Percentiles rank a stretch among this genome's conserved stretches.
phyloP scores from a whole-genome alignment of 2,113 vertebrate genomes.

The Camelus bactrianus region DNA sequence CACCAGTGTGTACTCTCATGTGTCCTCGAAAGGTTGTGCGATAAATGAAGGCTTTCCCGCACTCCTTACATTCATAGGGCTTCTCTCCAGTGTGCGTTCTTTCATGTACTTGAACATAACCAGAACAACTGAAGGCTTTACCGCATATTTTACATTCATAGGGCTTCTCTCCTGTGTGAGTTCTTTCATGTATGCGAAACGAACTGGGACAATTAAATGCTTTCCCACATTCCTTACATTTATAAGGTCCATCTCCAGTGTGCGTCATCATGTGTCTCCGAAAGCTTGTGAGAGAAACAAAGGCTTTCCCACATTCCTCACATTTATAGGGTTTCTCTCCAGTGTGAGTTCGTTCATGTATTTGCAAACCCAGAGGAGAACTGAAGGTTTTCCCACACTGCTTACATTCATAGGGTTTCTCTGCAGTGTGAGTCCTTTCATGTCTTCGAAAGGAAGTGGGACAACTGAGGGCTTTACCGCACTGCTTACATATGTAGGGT shows the following conservation, averaged over 20 bases:
- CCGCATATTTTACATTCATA: slow-evolving; percentile 76
- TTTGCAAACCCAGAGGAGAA: slow-evolving; percentile 57
- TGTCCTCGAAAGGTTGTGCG: slow-evolving; percentile 83
- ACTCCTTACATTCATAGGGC: slow-evolving; percentile 85
- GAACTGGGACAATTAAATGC: slow-evolving; percentile 73
- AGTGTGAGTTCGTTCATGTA: slow-evolving; percentile 74
- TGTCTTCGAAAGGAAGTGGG: slow-evolving; percentile 69
- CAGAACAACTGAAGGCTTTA: slow-evolving; percentile 71
- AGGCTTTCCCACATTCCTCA: slow-evolving; percentile 73
- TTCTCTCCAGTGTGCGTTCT: slow-evolving; percentile 91
- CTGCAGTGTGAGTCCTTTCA: slow-evolving; percentile 60
- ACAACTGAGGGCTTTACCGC: slow-evolving; percentile 69
- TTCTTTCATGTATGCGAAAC: slow-evolving; percentile 70
- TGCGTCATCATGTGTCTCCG: slow-evolving; percentile 63
- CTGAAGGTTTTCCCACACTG: slow-evolving; percentile 58
- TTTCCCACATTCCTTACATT: slow-evolving; percentile 78
- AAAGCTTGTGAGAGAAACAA: slow-evolving; percentile 55
- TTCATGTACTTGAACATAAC: slow-evolving; percentile 62
- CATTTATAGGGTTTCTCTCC: slow-evolving; percentile 69
- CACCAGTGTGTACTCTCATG: slow-evolving; percentile 73
- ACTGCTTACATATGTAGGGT: slow-evolving; percentile 67
- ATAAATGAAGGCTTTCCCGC: slow-evolving; percentile 83
- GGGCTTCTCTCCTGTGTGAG: slow-evolving; percentile 75
- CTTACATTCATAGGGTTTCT: slow-evolving; percentile 68
- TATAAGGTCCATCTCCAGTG: slow-evolving; percentile 72